Evolutionary conservation across 2,113 vertebrate genomes (phyloP).

Genomic region (Chaetodon auriga): DNA sequence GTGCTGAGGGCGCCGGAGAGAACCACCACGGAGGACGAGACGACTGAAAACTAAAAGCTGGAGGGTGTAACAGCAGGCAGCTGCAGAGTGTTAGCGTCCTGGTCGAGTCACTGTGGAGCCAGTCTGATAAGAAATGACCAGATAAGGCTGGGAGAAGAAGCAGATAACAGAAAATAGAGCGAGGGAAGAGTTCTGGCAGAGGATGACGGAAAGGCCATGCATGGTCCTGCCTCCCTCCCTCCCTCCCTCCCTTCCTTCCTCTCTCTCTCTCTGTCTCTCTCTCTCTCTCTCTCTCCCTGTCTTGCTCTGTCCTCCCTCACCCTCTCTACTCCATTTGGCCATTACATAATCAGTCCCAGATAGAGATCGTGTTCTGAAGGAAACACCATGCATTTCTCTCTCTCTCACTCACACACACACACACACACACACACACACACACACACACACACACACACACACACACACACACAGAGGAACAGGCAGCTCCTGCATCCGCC

Average conservation of each 20-base stretch:
- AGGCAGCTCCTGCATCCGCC: conserved; percentile 54
- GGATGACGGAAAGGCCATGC: conserved; percentile 45
- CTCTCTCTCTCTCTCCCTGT: neutral
- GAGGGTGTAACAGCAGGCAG: neutral
- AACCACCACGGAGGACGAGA: neutral
- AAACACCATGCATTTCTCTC: conserved; percentile 53
- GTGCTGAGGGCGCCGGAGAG: neutral
- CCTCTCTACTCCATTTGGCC: conserved; percentile 56
- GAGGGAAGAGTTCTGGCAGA: conserved; percentile 36
- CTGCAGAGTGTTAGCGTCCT: conserved; percentile 16
- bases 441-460: neutral
- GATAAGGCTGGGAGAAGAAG: conserved; percentile 22
- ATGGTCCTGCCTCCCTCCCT: conserved; percentile 16
- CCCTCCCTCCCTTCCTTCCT: conserved; percentile 6
- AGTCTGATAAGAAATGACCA: conserved; percentile 32
- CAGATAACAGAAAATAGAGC: conserved; percentile 34
- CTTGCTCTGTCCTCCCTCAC: conserved; percentile 43
- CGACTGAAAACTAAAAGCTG: neutral
- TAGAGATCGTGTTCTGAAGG: conserved; percentile 64
- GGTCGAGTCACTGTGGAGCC: conserved; percentile 21
- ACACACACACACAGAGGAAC: conserved; percentile 44
- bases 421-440: conserved; percentile 13
- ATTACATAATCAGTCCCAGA: conserved; percentile 78
- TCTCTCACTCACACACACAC: conserved; percentile 1
- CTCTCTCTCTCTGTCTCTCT: conserved; percentile 6